phyloP scores from a whole-genome alignment of 2,797 vertebrate species.

The Trematomus bernacchii region DNA sequence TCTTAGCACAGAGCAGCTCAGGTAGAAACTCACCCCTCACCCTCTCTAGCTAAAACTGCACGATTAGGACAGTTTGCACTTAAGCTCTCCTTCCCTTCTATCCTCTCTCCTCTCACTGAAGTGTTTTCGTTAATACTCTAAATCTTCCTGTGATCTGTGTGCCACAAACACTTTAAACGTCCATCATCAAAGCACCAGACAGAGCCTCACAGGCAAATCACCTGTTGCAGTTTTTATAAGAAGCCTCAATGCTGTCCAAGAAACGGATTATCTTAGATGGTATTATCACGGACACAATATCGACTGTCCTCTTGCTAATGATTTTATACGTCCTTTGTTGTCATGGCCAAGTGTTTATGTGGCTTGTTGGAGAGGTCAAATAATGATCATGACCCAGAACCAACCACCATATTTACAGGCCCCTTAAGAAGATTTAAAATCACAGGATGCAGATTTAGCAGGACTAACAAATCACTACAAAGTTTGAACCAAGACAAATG shows the following conservation, averaged over 20 bases:
- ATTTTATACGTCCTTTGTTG: slow-evolving; percentile 20
- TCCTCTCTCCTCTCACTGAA: slow-evolving; percentile 43
- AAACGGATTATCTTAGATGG: not conserved
- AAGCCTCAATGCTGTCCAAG: slow-evolving; percentile 3
- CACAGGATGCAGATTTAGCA: not conserved
- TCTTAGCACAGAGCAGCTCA: slow-evolving; percentile 6
- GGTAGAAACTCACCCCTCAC: slow-evolving; percentile 26
- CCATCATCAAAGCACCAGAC: slow-evolving; percentile 53
- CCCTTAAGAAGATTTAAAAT: slow-evolving; percentile 22
- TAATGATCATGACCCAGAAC: slow-evolving; percentile 26
- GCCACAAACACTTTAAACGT: slow-evolving; percentile 33
- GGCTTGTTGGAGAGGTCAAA: slow-evolving; percentile 6
- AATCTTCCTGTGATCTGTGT: slow-evolving; percentile 52
- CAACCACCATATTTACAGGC: slow-evolving; percentile 6
- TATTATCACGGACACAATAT: slow-evolving; percentile 8
- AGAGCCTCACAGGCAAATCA: slow-evolving; percentile 30
- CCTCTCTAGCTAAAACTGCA: slow-evolving; percentile 18
- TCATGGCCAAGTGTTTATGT: not conserved
- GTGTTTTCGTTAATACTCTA: slow-evolving; percentile 49
- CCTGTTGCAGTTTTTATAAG: slow-evolving; percentile 37
- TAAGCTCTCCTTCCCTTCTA: slow-evolving; percentile 24
- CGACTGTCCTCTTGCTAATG: slow-evolving; percentile 9
- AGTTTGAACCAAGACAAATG: not conserved
- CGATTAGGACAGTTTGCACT: slow-evolving; percentile 46
- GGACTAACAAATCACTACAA: not conserved